Evolutionary conservation across 2,113 vertebrate species (phyloP), one percentile per base, ranked within the genome.

Genomic region (Synodontis membranacea): DNA sequence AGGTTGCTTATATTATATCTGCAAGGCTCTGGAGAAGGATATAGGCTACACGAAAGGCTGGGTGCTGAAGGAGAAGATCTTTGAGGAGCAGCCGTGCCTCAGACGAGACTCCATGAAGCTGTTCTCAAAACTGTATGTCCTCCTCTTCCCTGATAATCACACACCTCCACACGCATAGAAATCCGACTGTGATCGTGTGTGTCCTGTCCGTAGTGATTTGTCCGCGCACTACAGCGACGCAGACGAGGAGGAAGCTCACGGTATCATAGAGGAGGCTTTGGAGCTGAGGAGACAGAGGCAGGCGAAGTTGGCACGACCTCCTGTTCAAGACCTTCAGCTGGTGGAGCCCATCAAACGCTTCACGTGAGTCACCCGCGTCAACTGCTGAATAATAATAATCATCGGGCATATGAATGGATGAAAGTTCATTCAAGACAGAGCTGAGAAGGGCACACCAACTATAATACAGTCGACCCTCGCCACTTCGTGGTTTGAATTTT

Each of bases 1-100:
- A 99, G 98, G 96, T 0, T 99, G 98, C 91, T 93, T 99, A 86
- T 98, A 98, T 92, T 98, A 97, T 75, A 98, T 99, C 89, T 96
- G 97, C 90, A 99, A 99, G 94, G 97, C 98, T 31, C 87, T 99
- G 86, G 96, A 98, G 92, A 97, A 96, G 91, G 98, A 99, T 86
- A 96, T 96, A 86, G 96, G 94, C 0, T 99, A 98, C 92, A 97
- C 96, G 90, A 99, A 99, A 93, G 98, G 96, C 4, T 91, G 98
- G 82, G 97, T 99, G 89, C 93, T 99, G 85, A 99, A 98, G 92
- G 97, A 99, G 92, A 97, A 95, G 91, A 99, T 99, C 82, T 99
- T 99, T 84, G 91, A 97, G 89, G 98, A 99, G 90, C 98, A 99
- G 88, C 97, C 98, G 6, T 96, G 96, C 88, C 95, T 99, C 84